Evolutionary conservation across 2,888 invertebrate species (phyloP).

Genomic region (Tridacna crocea): DNA sequence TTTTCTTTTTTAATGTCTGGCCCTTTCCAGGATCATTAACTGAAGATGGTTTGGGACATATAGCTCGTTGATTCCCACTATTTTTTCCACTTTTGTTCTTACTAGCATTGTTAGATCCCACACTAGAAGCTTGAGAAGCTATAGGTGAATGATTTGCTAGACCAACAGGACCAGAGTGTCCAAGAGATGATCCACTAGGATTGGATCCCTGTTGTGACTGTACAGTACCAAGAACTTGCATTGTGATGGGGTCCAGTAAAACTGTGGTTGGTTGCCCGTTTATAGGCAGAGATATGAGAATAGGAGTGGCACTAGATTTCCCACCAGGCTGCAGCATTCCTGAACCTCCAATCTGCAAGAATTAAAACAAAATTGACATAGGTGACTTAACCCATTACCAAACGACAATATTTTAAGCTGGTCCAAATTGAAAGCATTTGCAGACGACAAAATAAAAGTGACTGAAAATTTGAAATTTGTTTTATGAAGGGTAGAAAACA

Average conservation of each 20-base stretch:
- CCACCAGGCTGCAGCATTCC: slow-evolving; percentile 39
- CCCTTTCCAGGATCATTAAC: slow-evolving; percentile 27
- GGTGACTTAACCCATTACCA: too few species aligned
- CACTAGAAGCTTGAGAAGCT: slow-evolving; percentile 19
- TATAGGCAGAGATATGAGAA: slow-evolving; percentile 77
- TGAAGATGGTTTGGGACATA: slow-evolving; percentile 71
- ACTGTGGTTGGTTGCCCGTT: slow-evolving; percentile 75
- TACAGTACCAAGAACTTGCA: slow-evolving; percentile 70
- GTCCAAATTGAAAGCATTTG: too few species aligned
- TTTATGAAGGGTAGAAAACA: too few species aligned
- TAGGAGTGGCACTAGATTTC: slow-evolving; percentile 68
- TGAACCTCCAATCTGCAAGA: slow-evolving; percentile 40
- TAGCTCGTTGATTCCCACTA: slow-evolving; percentile 66
- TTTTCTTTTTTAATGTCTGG: slow-evolving; percentile 50
- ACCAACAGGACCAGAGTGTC: not conserved
- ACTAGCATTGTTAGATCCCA: slow-evolving; percentile 37
- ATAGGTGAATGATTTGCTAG: slow-evolving; percentile 12
- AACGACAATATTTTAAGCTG: too few species aligned
- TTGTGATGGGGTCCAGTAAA: slow-evolving; percentile 75
- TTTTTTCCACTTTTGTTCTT: slow-evolving; percentile 63
- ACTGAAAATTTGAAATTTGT: too few species aligned
- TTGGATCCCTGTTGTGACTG: slow-evolving; percentile 54
- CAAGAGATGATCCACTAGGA: slow-evolving; percentile 18
- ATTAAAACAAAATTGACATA: not conserved
- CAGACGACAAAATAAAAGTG: too few species aligned